Base-by-base conservation (phyloP, 2,888 invertebrate species). In the Metellina segmentata region DNA sequence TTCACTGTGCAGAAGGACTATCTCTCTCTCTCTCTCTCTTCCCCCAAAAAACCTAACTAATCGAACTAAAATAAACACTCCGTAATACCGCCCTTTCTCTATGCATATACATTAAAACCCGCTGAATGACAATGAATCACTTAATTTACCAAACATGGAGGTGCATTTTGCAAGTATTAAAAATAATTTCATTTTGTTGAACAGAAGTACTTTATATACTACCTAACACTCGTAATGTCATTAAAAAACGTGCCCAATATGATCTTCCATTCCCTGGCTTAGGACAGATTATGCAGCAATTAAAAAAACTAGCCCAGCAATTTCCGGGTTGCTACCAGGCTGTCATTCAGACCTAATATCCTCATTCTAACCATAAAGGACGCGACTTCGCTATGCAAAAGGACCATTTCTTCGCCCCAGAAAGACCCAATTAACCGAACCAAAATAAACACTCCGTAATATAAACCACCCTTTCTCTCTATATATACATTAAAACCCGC, bases 71-170 rank as follows among this genome's bases (percentile, higher is more conserved):
- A 74, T 74, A 74, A 77, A 49, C 51, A 77, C 4, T 34, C 1
- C 34, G 4, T 34, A 34, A 34, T 34, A 19, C n/a, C 7, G 51
- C 52, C 7, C 19, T 19, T 51, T 16, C 16, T n/a, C 52, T 20
- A 19, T 20, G 4, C 70, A 9, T 71, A 16, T 69, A 82, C 77
- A 82, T 82, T 89, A 75, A 89, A 78, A 83, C 75, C 85, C 78
- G 69, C 51, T 74, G 51, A 70, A 61, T 85, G 77, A 83, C 89
- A 78, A 83, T 89, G 77, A 89, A 83, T 70, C 51, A 53, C 78
- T 52, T 19, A 52, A 71, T 78, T 78, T 78, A 71, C 83, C 89
- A 89, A 83, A 83, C 89, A 78, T 79, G 19, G 52, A 71, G 19
- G 4, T 34, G 4, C 34, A 34, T 34, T 34, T 34, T 2, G 4